A percentile compares a stretch with the other conserved stretches of the same genome.
These are phyloP conservation scores for Megathymus violae DNA, from an alignment of 1,140 invertebrate genomes.

Conservation along the genomic window DNA sequence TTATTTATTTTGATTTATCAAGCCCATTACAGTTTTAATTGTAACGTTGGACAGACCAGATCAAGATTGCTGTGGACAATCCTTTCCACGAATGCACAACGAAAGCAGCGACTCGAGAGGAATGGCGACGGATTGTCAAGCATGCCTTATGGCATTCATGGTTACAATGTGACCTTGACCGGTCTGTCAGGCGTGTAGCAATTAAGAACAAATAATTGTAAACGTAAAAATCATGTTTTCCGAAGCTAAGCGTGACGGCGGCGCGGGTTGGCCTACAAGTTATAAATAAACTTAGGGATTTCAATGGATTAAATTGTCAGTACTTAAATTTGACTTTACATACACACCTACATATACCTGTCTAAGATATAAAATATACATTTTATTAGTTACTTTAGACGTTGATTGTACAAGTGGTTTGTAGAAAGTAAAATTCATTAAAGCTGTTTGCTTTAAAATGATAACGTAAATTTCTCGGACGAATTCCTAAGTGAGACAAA, in stretches of 20 bases:
- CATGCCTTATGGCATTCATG: too few relatives aligned
- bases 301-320: too few relatives aligned
- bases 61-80: neutral
- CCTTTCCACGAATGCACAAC: neutral
- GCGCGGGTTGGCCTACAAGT: too few relatives aligned
- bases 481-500: slow-evolving; percentile 21
- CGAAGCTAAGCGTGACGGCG: too few relatives aligned
- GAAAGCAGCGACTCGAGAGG: neutral
- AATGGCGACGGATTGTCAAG: neutral
- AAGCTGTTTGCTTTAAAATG: slow-evolving; percentile 20
- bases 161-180: neutral
- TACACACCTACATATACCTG: too few relatives aligned
- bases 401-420: neutral
- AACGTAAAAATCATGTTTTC: too few relatives aligned
- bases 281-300: too few relatives aligned
- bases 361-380: neutral
- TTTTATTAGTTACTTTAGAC: neutral
- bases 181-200: neutral
- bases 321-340: neutral
- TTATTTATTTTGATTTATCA: too few relatives aligned
- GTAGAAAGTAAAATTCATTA: slow-evolving; percentile 28
- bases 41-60: neutral
- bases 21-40: too few relatives aligned
- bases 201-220: neutral
- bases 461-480: slow-evolving; percentile 22